phyloP scores from a whole-genome alignment of 2,888 invertebrate genomes.

The Eulithis testata region DNA sequence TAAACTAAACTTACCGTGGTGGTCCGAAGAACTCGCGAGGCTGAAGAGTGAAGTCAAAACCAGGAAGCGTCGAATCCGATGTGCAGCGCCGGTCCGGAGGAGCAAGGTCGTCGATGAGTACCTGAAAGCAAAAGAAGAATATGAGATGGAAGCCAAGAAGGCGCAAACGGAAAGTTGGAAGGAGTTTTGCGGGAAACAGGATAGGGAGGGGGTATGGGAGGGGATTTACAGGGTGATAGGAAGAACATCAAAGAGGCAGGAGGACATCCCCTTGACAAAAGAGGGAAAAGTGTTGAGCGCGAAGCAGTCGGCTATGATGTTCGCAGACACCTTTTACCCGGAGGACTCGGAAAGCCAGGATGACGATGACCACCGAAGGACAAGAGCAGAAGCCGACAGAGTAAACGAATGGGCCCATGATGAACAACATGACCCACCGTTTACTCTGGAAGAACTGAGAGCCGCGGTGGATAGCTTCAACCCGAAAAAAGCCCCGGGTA shows the following conservation, averaged over 20 bases:
- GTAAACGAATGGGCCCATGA: constrained; percentile 23
- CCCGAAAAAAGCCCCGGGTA: constrained; percentile 40
- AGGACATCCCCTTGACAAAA: neutral
- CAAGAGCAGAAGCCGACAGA: neutral
- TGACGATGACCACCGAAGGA: neutral
- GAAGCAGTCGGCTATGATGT: neutral
- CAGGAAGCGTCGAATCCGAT: neutral
- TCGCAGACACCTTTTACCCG: neutral
- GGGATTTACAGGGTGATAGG: neutral
- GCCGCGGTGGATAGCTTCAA: constrained; percentile 21
- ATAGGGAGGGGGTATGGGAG: too few relatives aligned
- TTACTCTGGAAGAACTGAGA: constrained; percentile 30
- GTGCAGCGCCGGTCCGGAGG: neutral
- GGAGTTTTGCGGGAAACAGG: constrained; percentile 1
- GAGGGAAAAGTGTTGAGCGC: neutral
- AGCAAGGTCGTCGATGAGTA: neutral
- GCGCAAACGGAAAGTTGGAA: neutral
- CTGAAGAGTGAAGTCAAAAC: too few relatives aligned
- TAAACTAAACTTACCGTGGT: neutral
- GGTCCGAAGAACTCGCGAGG: neutral
- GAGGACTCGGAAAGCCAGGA: neutral
- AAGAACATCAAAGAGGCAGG: neutral
- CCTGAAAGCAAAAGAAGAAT: too few relatives aligned
- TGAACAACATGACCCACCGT: constrained; percentile 31
- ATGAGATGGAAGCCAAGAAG: neutral